These are phyloP conservation scores for Heliconius ismenius DNA, from an alignment of 2,888 invertebrate genomes.

Conservation along the genomic window DNA sequence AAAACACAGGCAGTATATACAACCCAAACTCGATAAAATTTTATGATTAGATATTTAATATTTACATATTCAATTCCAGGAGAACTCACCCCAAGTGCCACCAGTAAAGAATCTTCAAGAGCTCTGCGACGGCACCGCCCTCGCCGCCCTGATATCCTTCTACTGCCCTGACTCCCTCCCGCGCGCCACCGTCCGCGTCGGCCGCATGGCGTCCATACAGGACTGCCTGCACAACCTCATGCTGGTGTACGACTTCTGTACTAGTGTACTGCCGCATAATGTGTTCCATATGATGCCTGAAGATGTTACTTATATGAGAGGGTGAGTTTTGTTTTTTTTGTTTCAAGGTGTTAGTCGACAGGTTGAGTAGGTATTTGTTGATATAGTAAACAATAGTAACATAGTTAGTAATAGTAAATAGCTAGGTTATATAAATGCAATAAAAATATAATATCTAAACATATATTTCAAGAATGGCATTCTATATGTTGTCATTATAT, in stretches of 20 bases:
- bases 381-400: neutral
- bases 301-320: slow-evolving; percentile 96
- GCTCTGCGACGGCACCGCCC: slow-evolving; percentile 88
- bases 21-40: no score
- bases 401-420: no score
- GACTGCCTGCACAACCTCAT: slow-evolving; percentile 96
- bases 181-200: slow-evolving; percentile 78
- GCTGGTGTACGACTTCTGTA: slow-evolving; percentile 93
- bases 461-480: neutral
- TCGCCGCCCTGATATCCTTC: slow-evolving; percentile 44
- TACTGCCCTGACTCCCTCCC: slow-evolving; percentile 66
- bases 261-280: slow-evolving; percentile 90
- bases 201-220: slow-evolving; percentile 88
- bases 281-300: slow-evolving; percentile 97
- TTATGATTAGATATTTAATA: no score
- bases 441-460: neutral
- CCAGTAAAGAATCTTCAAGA: slow-evolving; percentile 90
- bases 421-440: neutral
- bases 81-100: slow-evolving; percentile 84
- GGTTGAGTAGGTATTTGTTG: no score
- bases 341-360: no score
- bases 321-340: slow-evolving; percentile 75
- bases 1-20: no score
- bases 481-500: neutral
- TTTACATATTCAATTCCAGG: slow-evolving; percentile 64